Evolutionary conservation across 2,888 invertebrate genomes (phyloP), one percentile per base, ranked within the genome.

Genomic region (Mimas tiliae): DNA sequence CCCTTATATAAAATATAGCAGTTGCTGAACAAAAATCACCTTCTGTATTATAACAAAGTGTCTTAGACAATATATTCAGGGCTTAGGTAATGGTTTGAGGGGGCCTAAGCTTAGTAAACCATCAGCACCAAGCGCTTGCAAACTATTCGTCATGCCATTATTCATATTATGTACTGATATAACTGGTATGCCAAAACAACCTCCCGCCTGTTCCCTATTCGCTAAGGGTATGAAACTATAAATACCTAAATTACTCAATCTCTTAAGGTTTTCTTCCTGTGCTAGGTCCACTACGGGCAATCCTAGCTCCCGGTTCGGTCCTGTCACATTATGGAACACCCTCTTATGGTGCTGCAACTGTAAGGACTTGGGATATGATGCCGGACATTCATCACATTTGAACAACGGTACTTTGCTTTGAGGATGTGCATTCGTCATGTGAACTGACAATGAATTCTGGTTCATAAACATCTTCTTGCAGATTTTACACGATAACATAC

Each of bases 181-280:
- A 67, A 97, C 95, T 1, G 97, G 97, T 65, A 97, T 91, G 12
- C 96, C 96, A 74, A 96, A 96, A 69, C 95, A 95, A 6, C 96
- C 95, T 48, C 94, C 94, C 0, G 94, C 88, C 69, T 94, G 94
- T 68, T 95, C 95, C 27, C 95, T 88, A 73, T 95, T 95, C 1
- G 96, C 95, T 69, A 97, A 81, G 0, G 97, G 96, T 75, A 97
- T 96, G 85, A 95, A 96, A 88, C 95, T 96, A 78, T 95, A 95
- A 70, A 97, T 96, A 52, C 97, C 97, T 77, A 96, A 89, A 78
- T 87, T 94, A 70, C 95, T 94, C 12, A 97, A 88, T 72, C 95
- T 94, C 74, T 94, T 94, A 63, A 96, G 85, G 33, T 95, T 95
- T 14, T 95, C 95, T 11, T 96, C 95, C 68, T 96, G 95, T 62